Evolutionary conservation across 2,888 invertebrate genomes (phyloP).

Genomic region (Cosmorhoe ocellata): DNA sequence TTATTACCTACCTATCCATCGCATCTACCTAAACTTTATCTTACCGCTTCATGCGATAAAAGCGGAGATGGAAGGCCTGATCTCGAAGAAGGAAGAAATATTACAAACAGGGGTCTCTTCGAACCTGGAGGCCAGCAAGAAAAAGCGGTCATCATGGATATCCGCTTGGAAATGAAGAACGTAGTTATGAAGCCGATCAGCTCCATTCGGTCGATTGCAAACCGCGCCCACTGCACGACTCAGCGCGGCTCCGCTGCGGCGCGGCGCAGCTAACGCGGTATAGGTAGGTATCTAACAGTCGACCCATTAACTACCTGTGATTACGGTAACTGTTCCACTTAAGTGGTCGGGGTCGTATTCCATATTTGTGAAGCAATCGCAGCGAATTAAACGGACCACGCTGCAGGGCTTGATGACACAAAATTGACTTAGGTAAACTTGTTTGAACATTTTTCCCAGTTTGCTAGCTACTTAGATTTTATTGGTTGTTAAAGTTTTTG

Average conservation of each 20-base stretch:
- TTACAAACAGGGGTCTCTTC: neutral
- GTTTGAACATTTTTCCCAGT: neutral
- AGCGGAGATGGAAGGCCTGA: no score
- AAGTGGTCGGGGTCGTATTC: neutral
- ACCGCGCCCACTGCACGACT: no score
- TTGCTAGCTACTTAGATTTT: no score
- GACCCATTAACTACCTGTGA: neutral
- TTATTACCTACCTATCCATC: no score
- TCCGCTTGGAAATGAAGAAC: slow-evolving; percentile 56
- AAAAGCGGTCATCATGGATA: slow-evolving; percentile 55
- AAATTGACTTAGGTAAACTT: slow-evolving; percentile 5
- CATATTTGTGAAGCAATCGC: slow-evolving; percentile 23
- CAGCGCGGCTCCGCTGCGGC: no score
- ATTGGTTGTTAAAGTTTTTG: no score
- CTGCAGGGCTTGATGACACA: slow-evolving; percentile 1
- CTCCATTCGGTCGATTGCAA: slow-evolving; percentile 43
- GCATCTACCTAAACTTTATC: no score
- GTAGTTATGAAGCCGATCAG: slow-evolving; percentile 44
- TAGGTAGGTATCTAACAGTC: no score
- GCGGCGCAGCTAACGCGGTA: no score
- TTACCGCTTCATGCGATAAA: no score
- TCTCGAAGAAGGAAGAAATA: no score
- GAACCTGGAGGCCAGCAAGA: slow-evolving; percentile 63
- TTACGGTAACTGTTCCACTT: no score
- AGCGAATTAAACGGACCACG: slow-evolving; percentile 7